Evolutionary conservation across 2,797 vertebrate genomes (phyloP).

Genomic region (Mycteria americana): DNA sequence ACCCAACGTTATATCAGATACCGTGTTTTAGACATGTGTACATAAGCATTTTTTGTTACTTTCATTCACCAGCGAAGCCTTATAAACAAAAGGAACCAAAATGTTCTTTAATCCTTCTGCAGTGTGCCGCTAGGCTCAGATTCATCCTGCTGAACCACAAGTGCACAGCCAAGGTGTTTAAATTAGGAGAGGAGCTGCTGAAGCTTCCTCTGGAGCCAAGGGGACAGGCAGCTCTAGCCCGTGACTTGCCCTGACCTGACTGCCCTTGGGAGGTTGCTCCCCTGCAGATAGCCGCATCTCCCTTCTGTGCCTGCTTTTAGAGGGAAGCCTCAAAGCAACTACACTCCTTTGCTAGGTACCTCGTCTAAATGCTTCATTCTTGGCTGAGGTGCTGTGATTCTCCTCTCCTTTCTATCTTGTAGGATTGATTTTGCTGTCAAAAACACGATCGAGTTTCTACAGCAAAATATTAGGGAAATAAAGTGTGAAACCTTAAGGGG

Average conservation of each 20-base stretch:
- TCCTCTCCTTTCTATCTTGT: background rate
- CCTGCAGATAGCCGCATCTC: background rate
- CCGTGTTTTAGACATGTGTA: background rate
- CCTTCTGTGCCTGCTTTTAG: background rate
- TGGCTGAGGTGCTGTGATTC: background rate
- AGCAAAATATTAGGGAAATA: background rate
- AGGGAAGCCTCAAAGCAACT: background rate
- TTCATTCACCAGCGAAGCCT: background rate
- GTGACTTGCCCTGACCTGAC: background rate
- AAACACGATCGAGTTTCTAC: background rate
- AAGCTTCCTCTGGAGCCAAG: background rate
- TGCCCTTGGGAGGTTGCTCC: background rate
- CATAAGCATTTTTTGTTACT: background rate
- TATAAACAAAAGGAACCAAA: background rate
- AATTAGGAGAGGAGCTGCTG: background rate
- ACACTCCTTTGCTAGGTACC: background rate
- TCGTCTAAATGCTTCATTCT: background rate
- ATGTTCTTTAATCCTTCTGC: background rate
- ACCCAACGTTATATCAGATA: background rate
- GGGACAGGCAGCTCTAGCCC: background rate
- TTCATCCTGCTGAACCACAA: background rate
- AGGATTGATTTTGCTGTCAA: background rate
- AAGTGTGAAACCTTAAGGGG: background rate
- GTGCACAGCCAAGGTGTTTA: background rate
- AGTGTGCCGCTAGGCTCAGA: background rate